Evolutionary conservation across 2,888 invertebrate species (phyloP), one percentile per base, ranked within the genome.

Genomic region (Phorcus lineatus): DNA sequence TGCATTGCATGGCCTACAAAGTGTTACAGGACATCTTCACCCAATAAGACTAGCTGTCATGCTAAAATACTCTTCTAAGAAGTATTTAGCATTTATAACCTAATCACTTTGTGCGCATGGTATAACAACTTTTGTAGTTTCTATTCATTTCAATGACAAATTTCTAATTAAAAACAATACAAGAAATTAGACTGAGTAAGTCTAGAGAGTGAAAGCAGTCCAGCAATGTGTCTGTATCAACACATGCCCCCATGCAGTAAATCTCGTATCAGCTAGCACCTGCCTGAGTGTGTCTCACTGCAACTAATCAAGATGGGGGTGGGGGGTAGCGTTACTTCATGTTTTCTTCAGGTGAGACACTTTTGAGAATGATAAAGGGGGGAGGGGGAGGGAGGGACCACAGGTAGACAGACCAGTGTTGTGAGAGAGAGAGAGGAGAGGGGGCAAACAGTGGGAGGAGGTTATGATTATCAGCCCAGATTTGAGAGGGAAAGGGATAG

Each of bases 171-270:
- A n/a, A n/a, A n/a, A n/a, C n/a, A n/a, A n/a, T n/a, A n/a, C n/a
- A n/a, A n/a, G n/a, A n/a, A n/a, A n/a, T n/a, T n/a, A 47, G 47
- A 47, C 47, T 13, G 47, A 47, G 47, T 47, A 47, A 57, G 24
- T 57, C 19, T 57, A 19, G 57, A 1, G 57, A 19, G 19, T 19
- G 57, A n/a, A 40, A 70, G 28, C 70, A 31, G 40, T 36, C 28
- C 36, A 70, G 70, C 70, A 36, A 70, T 70, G 70, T 36, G 28
- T 31, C 31, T 31, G 31, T 70, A 70, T 70, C 70, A 70, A n/a
- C 70, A 70, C 70, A 70, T 70, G 70, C 70, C 36, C 28, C 70
- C 70, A 70, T 70, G 70, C 70, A 36, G 70, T 40, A 70, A 70
- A 70, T 70, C 31, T 28, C 19, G 19, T 70, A 70, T 70, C 36